phyloP scores from a whole-genome alignment of 2,113 vertebrate species.

The Sceloporus undulatus region DNA sequence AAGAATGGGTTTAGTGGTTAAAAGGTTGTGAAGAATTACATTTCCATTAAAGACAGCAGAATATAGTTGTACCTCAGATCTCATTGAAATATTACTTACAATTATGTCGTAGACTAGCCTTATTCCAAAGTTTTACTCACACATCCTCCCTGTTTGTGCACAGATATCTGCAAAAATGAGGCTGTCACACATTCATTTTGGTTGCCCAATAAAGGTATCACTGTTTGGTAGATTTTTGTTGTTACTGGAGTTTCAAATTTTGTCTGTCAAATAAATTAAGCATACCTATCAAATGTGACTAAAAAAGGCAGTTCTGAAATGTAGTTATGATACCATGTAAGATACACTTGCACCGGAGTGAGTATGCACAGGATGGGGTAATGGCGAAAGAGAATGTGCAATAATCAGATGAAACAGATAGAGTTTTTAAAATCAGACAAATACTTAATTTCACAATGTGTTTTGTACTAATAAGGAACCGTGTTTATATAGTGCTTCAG shows the following conservation, averaged over 20 bases:
- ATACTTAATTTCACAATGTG: not conserved
- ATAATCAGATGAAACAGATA: too few relatives aligned
- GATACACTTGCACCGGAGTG: not conserved
- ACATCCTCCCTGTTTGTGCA: not conserved
- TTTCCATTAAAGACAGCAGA: not conserved
- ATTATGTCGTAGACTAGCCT: not conserved
- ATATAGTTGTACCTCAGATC: not conserved
- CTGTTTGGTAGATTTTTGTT: too few relatives aligned
- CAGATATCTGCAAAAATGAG: not conserved
- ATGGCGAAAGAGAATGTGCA: too few relatives aligned
- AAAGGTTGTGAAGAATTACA: not conserved
- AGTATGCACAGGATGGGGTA: not conserved
- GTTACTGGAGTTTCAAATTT: not conserved
- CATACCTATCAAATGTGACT: not conserved
- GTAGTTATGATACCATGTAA: not conserved
- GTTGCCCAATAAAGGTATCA: too few relatives aligned
- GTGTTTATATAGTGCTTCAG: not conserved
- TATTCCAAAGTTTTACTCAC: not conserved
- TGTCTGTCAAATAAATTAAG: not conserved
- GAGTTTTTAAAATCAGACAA: not conserved
- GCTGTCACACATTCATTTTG: not conserved
- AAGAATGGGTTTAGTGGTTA: not conserved
- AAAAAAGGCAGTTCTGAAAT: not conserved
- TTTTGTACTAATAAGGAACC: not conserved
- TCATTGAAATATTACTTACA: not conserved